A percentile compares a stretch with the other conserved stretches of the same genome.
These are phyloP conservation scores for Eutrigla gurnardus DNA, from an alignment of 2,797 vertebrate species.

Conservation along the genomic window DNA sequence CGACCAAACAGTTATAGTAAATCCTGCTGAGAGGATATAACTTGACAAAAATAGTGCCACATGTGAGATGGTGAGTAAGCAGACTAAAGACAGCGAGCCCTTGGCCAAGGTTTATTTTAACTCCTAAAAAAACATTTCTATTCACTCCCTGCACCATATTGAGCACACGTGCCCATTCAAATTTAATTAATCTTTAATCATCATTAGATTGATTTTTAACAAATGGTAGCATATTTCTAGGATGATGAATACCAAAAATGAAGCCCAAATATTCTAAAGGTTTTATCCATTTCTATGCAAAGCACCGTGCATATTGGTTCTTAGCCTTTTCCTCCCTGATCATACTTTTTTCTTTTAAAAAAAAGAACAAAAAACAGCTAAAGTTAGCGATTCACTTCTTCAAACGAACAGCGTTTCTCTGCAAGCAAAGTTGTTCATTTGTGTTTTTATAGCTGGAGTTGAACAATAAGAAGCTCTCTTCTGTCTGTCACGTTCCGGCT, in stretches of 20 bases:
- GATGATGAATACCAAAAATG: slow-evolving; percentile 3
- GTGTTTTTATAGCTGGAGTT: slow-evolving; percentile 4
- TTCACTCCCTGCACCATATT: not conserved
- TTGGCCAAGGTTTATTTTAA: not conserved
- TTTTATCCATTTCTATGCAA: not conserved
- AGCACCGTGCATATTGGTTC: not conserved
- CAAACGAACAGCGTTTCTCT: not conserved
- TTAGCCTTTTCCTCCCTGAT: not conserved
- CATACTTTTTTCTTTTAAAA: not conserved
- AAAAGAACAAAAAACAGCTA: not conserved
- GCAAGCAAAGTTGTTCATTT: slow-evolving; percentile 31
- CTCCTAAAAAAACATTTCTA: not conserved
- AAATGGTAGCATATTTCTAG: not conserved
- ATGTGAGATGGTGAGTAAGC: not conserved
- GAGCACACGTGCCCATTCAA: not conserved
- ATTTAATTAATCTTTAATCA: not conserved
- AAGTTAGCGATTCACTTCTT: slow-evolving; percentile 4
- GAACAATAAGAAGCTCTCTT: slow-evolving; percentile 15
- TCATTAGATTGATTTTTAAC: not conserved
- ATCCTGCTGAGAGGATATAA: not conserved
- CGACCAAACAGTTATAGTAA: not conserved
- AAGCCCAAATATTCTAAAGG: not conserved
- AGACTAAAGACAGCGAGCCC: not conserved
- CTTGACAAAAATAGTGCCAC: not conserved
- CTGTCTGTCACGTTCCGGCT: slow-evolving; percentile 8